These are phyloP conservation scores for Elephantulus edwardii DNA, from an alignment of 2,113 vertebrate species.

Conservation along the genomic window DNA sequence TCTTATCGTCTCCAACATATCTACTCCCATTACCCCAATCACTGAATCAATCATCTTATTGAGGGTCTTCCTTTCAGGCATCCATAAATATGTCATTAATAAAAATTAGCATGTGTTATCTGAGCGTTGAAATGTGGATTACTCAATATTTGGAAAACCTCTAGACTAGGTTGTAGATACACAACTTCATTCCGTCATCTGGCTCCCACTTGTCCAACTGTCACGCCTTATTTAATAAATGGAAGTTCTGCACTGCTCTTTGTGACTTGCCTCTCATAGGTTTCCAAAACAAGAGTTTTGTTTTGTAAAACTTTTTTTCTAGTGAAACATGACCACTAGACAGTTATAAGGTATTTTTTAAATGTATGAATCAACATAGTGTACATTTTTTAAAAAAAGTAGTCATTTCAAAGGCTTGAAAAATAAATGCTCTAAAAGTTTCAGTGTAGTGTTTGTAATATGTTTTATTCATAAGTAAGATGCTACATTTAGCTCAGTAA, in stretches of 20 bases:
- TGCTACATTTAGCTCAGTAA: not conserved
- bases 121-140: constrained; percentile 37
- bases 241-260: not conserved
- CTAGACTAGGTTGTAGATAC: not conserved
- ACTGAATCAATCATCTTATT: too few relatives aligned
- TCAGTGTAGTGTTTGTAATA: not conserved
- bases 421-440: not conserved
- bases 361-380: not conserved
- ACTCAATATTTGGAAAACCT: constrained; percentile 24
- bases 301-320: constrained; percentile 32
- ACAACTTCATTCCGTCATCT: not conserved
- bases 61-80: too few relatives aligned
- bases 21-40: too few relatives aligned
- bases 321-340: not conserved
- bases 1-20: too few relatives aligned
- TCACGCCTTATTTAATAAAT: constrained; percentile 30
- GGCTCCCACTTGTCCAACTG: not conserved
- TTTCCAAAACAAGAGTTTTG: constrained; percentile 38
- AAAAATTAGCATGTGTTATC: constrained; percentile 56
- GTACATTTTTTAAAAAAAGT: not conserved
- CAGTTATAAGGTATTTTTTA: not conserved
- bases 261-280: constrained; percentile 9
- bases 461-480: not conserved
- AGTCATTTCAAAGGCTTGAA: not conserved
- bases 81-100: constrained; percentile 46